phyloP scores from a whole-genome alignment of 1,140 invertebrate genomes.

The Lycorma delicatula region DNA sequence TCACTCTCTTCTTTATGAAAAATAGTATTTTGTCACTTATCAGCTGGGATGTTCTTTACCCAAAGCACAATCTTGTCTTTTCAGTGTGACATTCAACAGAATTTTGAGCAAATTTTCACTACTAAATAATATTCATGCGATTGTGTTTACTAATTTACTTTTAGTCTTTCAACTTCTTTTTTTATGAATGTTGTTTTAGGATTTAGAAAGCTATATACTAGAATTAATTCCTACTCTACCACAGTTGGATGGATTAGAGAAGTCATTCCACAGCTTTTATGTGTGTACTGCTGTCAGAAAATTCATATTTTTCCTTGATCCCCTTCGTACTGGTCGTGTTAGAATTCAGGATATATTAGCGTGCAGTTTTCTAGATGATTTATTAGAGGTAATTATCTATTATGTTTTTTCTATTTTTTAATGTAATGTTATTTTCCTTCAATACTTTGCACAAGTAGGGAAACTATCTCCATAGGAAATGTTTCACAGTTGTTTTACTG shows the following conservation, averaged over 20 bases:
- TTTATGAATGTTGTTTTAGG: constrained; percentile 55
- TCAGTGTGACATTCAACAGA: no score
- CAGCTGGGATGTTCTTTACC: no score
- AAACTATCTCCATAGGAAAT: no score
- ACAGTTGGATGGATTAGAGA: constrained; percentile 81
- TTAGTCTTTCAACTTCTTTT: no score
- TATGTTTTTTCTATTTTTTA: background rate
- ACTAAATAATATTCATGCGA: no score
- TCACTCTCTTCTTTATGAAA: no score
- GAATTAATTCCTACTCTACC: constrained; percentile 86
- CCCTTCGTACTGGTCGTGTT: constrained; percentile 74
- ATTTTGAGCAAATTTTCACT: no score
- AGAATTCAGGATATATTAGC: constrained; percentile 85
- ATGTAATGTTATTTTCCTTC: background rate
- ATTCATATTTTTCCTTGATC: constrained; percentile 93
- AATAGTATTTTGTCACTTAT: no score
- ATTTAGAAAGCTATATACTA: constrained; percentile 90
- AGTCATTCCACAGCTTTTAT: constrained; percentile 93
- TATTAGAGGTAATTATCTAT: constrained; percentile 60
- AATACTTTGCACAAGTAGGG: no score
- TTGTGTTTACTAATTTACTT: no score
- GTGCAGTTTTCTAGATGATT: constrained; percentile 85
- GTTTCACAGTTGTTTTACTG: no score
- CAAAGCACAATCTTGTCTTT: no score
- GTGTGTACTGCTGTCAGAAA: constrained; percentile 91